Evolutionary conservation across 2,113 vertebrate species (phyloP), one percentile per base, ranked within the genome.

Genomic region (Etheostoma spectabile): DNA sequence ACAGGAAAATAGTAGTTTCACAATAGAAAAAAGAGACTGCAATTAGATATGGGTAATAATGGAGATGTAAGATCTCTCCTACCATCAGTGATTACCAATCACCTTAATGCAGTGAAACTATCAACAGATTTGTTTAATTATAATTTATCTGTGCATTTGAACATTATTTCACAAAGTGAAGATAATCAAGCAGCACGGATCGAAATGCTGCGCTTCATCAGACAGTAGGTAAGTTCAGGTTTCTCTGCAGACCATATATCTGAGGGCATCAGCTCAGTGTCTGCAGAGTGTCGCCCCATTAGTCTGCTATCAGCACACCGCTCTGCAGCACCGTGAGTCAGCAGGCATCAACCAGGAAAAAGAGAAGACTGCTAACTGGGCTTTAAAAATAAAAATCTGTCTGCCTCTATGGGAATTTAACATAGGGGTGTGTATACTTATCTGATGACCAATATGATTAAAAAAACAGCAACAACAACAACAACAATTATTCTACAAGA

Each of bases 241-340:
- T 89, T 82, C 90, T 71, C 70, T 64, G 72, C 62, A 75, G 87
- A 75, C 75, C 76, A 82, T 83, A 89, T 82, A 89, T 85, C 80
- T 65, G 76, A 72, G 77, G 78, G 33, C 69, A 75, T 48, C 22
- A 55, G 78, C 84, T 83, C 72, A 19, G 65, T 55, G 65, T 73
- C 75, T 70, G 83, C 79, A 14, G 63, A 74, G 61, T 33, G 74
- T 56, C 8, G 45, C 42, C 53, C 74, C 82, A 84, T 70, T 84
- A 80, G 49, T 27, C 81, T 74, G 87, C 30, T 74, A 62, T 88
- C 82, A 80, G 75, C 81, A 78, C 71, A 53, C 33, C 21, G 1
- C 48, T 70, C 86, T 90, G 86, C 92, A 88, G 84, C 86, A 81
- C 83, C 4, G 76, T 92, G 92, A 91, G 89, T 90, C 92, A 93